Percentiles rank a stretch among this genome's conserved stretches.
Conservation (phyloP, 2,888 invertebrate genomes). For the Mesochorus sp. region DNA sequence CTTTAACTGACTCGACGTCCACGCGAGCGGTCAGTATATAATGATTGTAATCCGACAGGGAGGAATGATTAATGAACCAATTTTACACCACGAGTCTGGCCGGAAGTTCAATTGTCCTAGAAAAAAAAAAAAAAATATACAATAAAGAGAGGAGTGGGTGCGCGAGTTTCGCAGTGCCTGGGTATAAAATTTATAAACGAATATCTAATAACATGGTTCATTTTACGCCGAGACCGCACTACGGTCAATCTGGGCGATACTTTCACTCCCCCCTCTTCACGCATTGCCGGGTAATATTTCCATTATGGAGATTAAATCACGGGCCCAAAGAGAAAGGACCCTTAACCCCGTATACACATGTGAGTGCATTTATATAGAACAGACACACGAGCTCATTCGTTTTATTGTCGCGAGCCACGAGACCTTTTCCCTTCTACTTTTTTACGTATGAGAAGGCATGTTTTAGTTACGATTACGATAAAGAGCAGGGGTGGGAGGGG, state of each 20-base stretch:
- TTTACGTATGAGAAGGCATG: not conserved
- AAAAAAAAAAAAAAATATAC: conserved; percentile 13
- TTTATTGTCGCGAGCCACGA: conserved; percentile 53
- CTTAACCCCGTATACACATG: not conserved
- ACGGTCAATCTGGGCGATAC: conserved; percentile 48
- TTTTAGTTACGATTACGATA: conserved; percentile 6
- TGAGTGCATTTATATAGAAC: conserved; percentile 1
- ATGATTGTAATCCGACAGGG: conserved; percentile 41
- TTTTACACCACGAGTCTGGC: conserved; percentile 26
- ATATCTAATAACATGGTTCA: conserved; percentile 52
- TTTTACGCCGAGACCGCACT: conserved; percentile 56
- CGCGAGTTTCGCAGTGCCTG: conserved; percentile 36
- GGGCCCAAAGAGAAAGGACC: not conserved
- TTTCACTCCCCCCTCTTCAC: conserved; percentile 39
- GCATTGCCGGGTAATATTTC: conserved; percentile 61
- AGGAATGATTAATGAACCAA: conserved; percentile 44
- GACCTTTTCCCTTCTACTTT: conserved; percentile 36
- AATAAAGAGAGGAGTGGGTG: conserved; percentile 33
- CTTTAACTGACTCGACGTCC: conserved; percentile 16
- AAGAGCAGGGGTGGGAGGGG: too few relatives aligned
- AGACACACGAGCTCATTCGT: not conserved
- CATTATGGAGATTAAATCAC: conserved; percentile 64
- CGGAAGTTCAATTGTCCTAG: conserved; percentile 52
- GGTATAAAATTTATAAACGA: not conserved
- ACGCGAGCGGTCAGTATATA: conserved; percentile 46